Evolutionary conservation across 1,140 invertebrate species (phyloP).

Genomic region (Delia radicum): DNA sequence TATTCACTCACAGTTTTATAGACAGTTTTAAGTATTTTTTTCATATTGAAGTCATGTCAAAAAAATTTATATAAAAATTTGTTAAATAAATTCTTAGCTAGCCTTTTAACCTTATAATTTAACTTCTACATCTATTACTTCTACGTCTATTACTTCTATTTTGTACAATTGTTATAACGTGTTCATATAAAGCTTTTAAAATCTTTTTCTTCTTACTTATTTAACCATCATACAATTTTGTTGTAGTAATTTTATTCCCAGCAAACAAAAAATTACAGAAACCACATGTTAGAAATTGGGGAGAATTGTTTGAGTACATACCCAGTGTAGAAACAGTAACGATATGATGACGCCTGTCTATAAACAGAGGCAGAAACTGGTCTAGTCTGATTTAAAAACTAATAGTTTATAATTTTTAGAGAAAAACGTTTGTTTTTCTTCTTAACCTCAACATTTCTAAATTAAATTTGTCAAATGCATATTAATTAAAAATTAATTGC

Average conservation of each 20-base stretch:
- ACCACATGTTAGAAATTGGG: neutral
- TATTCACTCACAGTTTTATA: neutral
- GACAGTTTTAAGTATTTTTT: neutral
- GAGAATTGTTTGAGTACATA: neutral
- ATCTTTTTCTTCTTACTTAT: neutral
- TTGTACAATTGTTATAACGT: conserved; percentile 6
- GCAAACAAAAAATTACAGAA: neutral
- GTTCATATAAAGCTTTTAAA: conserved; percentile 21
- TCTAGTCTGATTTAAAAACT: too few species aligned
- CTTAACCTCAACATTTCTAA: too few species aligned
- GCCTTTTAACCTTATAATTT: neutral
- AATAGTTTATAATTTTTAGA: too few species aligned
- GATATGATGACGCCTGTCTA: too few species aligned
- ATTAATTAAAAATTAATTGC: too few species aligned
- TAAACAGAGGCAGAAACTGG: too few species aligned
- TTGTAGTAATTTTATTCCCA: neutral
- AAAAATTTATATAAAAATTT: conserved; percentile 3
- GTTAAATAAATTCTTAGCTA: neutral
- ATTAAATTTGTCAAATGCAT: too few species aligned
- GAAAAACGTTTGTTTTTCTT: too few species aligned
- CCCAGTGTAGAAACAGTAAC: too few species aligned
- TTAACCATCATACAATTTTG: neutral
- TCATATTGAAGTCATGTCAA: neutral
- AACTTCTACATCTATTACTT: too few species aligned
- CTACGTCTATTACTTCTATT: neutral